Conservation (phyloP, 92 coral and sea anemone genomes). For the Umimayanthus kanabou region DNA sequence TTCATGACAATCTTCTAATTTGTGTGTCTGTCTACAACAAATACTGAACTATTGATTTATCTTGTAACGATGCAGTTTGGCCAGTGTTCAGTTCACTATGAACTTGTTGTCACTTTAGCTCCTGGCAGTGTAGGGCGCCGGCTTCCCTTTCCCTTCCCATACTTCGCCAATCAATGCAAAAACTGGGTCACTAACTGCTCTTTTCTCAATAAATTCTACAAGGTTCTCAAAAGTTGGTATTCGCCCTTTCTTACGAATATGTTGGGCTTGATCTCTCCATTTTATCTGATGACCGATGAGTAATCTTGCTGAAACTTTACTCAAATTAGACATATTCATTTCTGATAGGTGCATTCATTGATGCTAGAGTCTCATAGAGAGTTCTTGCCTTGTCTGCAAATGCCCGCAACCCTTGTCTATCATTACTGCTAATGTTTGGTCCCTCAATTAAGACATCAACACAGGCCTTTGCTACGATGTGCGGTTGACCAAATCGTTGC, state of each 20-base stretch:
- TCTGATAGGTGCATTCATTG: slow-evolving; percentile 64
- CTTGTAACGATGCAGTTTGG: slow-evolving; percentile 2
- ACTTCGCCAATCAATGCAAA: slow-evolving; percentile 51
- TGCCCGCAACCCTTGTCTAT: slow-evolving; percentile 48
- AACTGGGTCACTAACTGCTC: slow-evolving; percentile 54
- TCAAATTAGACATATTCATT: slow-evolving; percentile 66
- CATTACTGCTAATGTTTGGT: slow-evolving; percentile 43
- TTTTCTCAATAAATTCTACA: slow-evolving; percentile 57
- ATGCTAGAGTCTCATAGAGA: slow-evolving; percentile 46
- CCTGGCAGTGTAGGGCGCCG: not conserved
- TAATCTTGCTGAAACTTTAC: slow-evolving; percentile 53
- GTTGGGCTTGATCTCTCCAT: slow-evolving; percentile 57
- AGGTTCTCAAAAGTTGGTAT: slow-evolving; percentile 45
- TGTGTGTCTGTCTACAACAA: slow-evolving; percentile 51
- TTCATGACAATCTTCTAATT: slow-evolving; percentile 48
- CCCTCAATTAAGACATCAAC: slow-evolving; percentile 52
- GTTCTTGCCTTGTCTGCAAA: slow-evolving; percentile 61
- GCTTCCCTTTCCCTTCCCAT: not conserved
- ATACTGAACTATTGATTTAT: slow-evolving; percentile 25
- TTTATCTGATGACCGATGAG: slow-evolving; percentile 51
- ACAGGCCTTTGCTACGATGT: slow-evolving; percentile 48
- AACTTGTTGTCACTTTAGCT: slow-evolving; percentile 20
- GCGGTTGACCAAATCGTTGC: slow-evolving; percentile 31
- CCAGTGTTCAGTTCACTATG: slow-evolving; percentile 1
- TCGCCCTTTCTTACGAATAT: slow-evolving; percentile 39